phyloP scores from a whole-genome alignment of 2,113 vertebrate species.

The Cichladusa arquata region DNA sequence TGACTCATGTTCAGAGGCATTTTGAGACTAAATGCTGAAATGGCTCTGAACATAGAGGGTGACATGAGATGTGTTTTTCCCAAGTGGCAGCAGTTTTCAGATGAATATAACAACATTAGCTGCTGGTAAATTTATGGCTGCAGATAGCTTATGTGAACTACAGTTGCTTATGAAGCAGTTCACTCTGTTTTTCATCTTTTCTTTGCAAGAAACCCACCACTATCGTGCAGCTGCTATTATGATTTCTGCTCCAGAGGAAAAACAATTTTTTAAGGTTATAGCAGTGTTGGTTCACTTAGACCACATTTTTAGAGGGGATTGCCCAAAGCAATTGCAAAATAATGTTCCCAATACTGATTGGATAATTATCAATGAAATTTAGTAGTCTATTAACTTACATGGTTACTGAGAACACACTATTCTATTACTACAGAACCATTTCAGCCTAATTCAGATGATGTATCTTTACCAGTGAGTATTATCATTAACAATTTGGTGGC shows the following conservation, averaged over 20 bases:
- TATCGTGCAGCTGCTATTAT: neutral
- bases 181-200: neutral
- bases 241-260: slow-evolving; percentile 3
- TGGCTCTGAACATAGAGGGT: neutral
- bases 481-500: neutral
- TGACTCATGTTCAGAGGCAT: slow-evolving; percentile 35
- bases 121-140: slow-evolving; percentile 30
- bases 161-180: slow-evolving; percentile 36
- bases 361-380: neutral
- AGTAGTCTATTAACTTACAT: neutral
- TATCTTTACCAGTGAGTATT: neutral
- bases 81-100: neutral
- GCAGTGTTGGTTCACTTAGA: neutral
- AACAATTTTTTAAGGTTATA: neutral
- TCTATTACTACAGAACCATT: neutral
- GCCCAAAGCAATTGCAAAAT: neutral
- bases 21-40: slow-evolving; percentile 22
- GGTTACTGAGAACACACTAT: neutral
- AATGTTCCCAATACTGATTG: neutral
- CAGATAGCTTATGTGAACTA: slow-evolving; percentile 15
- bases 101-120: neutral
- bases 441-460: neutral
- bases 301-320: neutral
- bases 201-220: neutral
- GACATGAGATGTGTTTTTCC: neutral